Evolutionary conservation across 2,888 invertebrate genomes (phyloP), one percentile per base, ranked within the genome.

Genomic region (Lepidochrysops patricia): DNA sequence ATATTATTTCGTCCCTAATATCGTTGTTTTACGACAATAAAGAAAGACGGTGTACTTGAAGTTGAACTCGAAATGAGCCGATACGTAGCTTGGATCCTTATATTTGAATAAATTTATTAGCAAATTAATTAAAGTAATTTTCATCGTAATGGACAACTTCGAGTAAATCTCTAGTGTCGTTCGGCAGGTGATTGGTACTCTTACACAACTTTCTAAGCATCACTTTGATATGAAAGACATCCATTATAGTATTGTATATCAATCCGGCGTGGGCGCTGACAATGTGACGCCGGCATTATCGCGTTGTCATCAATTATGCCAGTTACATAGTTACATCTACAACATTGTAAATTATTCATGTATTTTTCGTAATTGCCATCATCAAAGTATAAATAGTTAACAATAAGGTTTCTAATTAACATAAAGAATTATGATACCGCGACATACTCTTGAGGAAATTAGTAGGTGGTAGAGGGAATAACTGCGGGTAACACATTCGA

Each of bases 191-290:
- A 43, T n/a, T n/a, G 43, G 9, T 9, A 9, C 9, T 19, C 9
- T 43, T 43, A 23, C 19, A 32, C 19, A 54, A 54, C 19, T 54
- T 54, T 32, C 32, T 50, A 15, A 29, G 32, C 54, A 29, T 29
- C 54, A 54, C 12, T n/a, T 50, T 29, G 52, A 54, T 32, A 54
- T 54, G 27, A 29, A 32, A 54, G 54, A 54, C 54, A 54, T 54
- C 54, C 54, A 32, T 54, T 54, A 32, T 32, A 12, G 32, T 54
- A 54, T 54, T 54, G 54, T 54, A 54, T 54, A 54, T 54, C 29
- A 54, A 32, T 54, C 15, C 19, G 54, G 29, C 54, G 54, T 54
- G 54, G 54, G 54, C 32, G 54, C 15, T 9, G 29, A 54, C 54
- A 54, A 54, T 54, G 32, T 54, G 54, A 29, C 48, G 9, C 54